These are phyloP conservation scores for Enteromius anoplus DNA, from an alignment of 2,797 vertebrate species.

Conservation along the genomic window DNA sequence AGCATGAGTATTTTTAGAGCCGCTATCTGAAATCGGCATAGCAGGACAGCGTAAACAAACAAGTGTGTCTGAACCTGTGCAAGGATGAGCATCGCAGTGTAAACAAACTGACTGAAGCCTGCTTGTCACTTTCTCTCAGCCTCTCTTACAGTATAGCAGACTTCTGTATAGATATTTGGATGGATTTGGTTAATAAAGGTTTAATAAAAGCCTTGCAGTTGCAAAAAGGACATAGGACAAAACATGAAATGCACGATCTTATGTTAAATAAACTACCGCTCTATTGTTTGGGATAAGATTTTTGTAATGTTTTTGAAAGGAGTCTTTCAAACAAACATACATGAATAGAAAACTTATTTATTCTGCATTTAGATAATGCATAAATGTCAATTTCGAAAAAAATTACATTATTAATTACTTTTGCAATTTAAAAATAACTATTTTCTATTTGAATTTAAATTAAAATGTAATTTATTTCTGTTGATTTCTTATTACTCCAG, in stretches of 20 bases:
- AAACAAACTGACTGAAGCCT: conserved; percentile 40
- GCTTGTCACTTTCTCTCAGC: conserved; percentile 41
- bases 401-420: too few species aligned
- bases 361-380: too few species aligned
- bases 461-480: not conserved
- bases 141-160: conserved; percentile 12
- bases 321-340: too few species aligned
- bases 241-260: not conserved
- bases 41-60: conserved; percentile 75
- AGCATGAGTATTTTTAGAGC: conserved; percentile 69
- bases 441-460: not conserved
- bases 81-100: conserved; percentile 23
- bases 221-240: not conserved
- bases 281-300: not conserved
- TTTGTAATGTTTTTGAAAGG: not conserved
- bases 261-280: not conserved
- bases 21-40: conserved; percentile 77
- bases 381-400: not conserved
- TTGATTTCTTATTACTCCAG: not conserved
- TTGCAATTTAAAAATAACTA: not conserved
- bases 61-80: conserved; percentile 53
- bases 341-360: too few species aligned
- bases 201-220: not conserved
- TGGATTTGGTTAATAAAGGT: not conserved
- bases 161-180: not conserved